Evolutionary conservation across 2,888 invertebrate species (phyloP).

Genomic region (Lithophane ornitopus): DNA sequence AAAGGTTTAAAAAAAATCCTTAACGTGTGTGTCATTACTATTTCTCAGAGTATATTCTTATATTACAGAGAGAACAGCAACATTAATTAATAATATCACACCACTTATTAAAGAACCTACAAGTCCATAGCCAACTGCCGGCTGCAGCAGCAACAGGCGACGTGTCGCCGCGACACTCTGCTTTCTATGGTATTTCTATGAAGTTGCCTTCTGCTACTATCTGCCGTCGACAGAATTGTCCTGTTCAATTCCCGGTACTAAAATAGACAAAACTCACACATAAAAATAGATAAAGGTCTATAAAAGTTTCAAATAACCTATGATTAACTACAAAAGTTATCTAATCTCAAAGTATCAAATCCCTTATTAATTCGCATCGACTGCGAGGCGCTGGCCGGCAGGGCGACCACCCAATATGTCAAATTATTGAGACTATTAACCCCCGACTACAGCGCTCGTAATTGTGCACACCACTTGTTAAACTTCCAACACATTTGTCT

Average conservation of each 20-base stretch:
- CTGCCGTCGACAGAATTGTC: too few relatives aligned
- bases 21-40: not conserved
- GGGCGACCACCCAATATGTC: slow-evolving; percentile 74
- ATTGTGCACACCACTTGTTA: slow-evolving; percentile 65
- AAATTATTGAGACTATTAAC: slow-evolving; percentile 77
- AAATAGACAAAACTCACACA: slow-evolving; percentile 4
- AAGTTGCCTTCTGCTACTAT: too few relatives aligned
- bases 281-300: not conserved
- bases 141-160: too few relatives aligned
- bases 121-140: too few relatives aligned
- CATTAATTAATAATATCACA: not conserved
- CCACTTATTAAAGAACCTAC: not conserved
- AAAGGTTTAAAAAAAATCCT: too few relatives aligned
- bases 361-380: slow-evolving; percentile 47
- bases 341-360: slow-evolving; percentile 53
- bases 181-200: too few relatives aligned
- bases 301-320: slow-evolving; percentile 16
- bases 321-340: slow-evolving; percentile 24
- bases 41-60: not conserved
- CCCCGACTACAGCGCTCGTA: slow-evolving; percentile 60
- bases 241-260: not conserved
- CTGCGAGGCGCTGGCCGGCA: slow-evolving; percentile 7
- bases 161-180: too few relatives aligned
- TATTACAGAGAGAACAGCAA: not conserved
- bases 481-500: slow-evolving; percentile 62